Conservation (phyloP, 2,888 invertebrate genomes). For the Drymonia ruficornis region DNA sequence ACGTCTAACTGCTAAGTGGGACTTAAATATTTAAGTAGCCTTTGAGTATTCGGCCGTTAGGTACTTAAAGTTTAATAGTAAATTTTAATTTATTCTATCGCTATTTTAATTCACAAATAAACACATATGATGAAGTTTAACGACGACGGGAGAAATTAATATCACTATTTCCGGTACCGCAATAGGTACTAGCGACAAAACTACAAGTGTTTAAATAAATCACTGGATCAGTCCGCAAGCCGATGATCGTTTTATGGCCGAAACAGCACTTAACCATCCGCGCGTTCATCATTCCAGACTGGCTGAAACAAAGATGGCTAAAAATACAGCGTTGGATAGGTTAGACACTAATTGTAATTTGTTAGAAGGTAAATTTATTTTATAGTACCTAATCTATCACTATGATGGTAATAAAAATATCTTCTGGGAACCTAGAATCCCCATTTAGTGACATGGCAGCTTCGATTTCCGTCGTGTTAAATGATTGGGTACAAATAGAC, state of each 20-base stretch:
- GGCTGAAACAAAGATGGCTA: constrained; percentile 11
- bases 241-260: constrained; percentile 40
- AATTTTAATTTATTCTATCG: neutral
- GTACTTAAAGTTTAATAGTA: neutral
- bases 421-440: no score
- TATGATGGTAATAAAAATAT: no score
- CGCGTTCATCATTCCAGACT: constrained; percentile 19
- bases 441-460: no score
- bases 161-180: constrained; percentile 21
- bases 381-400: no score
- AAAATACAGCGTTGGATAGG: neutral
- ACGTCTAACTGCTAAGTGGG: no score
- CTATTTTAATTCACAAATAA: constrained; percentile 8
- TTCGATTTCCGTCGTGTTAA: no score
- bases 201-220: constrained; percentile 36
- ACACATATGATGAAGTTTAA: constrained; percentile 1
- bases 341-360: neutral
- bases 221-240: constrained; percentile 30
- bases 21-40: no score
- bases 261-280: constrained; percentile 27
- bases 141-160: constrained; percentile 28
- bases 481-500: no score
- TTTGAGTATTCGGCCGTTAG: no score
- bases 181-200: constrained; percentile 23
- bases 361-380: neutral